Evolutionary conservation across 2,888 invertebrate species (phyloP).

Genomic region (Apocheima hispidaria): DNA sequence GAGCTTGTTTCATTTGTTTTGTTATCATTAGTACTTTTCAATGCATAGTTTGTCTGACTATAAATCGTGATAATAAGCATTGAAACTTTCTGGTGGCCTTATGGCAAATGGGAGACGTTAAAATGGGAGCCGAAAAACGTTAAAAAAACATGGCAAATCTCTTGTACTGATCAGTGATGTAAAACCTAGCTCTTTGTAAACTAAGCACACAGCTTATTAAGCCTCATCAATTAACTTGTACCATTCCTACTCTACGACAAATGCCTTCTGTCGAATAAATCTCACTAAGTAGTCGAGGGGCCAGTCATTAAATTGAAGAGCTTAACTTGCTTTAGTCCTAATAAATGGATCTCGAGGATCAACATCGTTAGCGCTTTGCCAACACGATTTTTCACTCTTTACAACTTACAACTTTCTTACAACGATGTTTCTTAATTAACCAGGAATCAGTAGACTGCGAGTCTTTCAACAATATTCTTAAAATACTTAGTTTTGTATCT

Average conservation of each 20-base stretch:
- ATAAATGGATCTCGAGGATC: slow-evolving; percentile 49
- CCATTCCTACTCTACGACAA: slow-evolving; percentile 31
- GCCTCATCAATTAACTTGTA: slow-evolving; percentile 25
- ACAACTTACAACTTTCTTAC: slow-evolving; percentile 40
- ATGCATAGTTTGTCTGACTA: no score
- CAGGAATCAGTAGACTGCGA: not conserved
- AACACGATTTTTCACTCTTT: slow-evolving; percentile 44
- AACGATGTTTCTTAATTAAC: slow-evolving; percentile 27
- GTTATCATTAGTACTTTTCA: no score
- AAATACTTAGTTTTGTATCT: slow-evolving; percentile 1
- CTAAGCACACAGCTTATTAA: slow-evolving; percentile 5
- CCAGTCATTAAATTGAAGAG: slow-evolving; percentile 46
- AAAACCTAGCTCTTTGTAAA: not conserved
- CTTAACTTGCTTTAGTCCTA: slow-evolving; percentile 46
- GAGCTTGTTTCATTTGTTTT: no score
- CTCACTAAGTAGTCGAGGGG: slow-evolving; percentile 43
- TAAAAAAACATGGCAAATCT: no score
- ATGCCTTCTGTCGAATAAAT: slow-evolving; percentile 36
- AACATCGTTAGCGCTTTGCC: slow-evolving; percentile 49
- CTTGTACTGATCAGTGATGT: not conserved
- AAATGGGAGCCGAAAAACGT: no score
- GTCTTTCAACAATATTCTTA: slow-evolving; percentile 5
- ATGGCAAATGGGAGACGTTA: no score
- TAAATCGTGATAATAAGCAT: no score
- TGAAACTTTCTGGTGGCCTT: no score